A percentile compares a stretch with the other conserved stretches of the same genome.
These are phyloP conservation scores for Geotrypetes seraphini DNA, from an alignment of 2,797 vertebrate genomes.

Conservation along the genomic window DNA sequence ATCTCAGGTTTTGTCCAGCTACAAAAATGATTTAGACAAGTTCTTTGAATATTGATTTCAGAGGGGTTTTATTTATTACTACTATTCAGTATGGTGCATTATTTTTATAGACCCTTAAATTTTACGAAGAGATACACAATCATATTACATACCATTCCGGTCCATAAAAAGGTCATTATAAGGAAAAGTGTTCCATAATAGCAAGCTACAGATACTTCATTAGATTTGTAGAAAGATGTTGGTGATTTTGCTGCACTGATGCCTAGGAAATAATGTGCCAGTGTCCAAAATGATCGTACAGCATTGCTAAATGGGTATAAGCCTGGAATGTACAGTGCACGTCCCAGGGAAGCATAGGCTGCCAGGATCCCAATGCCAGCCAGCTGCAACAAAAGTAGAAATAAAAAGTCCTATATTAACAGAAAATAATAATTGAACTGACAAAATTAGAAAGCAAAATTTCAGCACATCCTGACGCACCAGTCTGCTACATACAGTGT, in stretches of 20 bases:
- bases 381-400: constrained; percentile 36
- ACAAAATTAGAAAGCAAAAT: too few species aligned
- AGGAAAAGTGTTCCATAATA: constrained; percentile 19
- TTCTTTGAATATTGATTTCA: too few species aligned
- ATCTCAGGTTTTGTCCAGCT: too few species aligned
- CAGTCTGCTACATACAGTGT: too few species aligned
- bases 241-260: not conserved
- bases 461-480: too few species aligned
- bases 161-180: constrained; percentile 22
- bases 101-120: too few species aligned
- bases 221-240: not conserved
- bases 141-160: constrained; percentile 47
- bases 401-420: not conserved
- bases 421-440: too few species aligned
- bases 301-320: constrained; percentile 14
- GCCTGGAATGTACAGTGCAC: constrained; percentile 22
- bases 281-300: constrained; percentile 14
- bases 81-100: too few species aligned
- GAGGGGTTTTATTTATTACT: too few species aligned
- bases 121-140: too few species aligned
- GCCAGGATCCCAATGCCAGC: constrained; percentile 36
- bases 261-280: constrained; percentile 11
- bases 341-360: constrained; percentile 26
- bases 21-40: too few species aligned
- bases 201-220: not conserved